Conservation (phyloP, 2,113 vertebrate genomes). For the Pica pica region DNA sequence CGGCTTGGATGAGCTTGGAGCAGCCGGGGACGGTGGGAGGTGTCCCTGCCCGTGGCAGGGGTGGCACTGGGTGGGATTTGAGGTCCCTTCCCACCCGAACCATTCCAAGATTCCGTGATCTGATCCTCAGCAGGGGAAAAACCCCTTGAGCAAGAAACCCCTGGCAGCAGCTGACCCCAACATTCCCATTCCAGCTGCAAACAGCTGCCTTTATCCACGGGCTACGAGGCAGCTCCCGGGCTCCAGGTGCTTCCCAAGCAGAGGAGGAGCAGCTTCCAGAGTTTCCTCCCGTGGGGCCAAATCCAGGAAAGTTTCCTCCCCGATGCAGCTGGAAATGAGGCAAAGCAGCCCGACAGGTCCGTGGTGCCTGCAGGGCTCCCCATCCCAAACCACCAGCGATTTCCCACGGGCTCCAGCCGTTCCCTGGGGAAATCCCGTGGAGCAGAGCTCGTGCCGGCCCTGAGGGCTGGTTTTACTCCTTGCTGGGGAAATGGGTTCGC, state of each 20-base stretch:
- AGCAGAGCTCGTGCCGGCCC: not conserved
- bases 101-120: not conserved
- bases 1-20: not conserved
- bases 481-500: not conserved
- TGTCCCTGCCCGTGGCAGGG: not conserved
- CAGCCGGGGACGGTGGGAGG: not conserved
- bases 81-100: not conserved
- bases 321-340: not conserved
- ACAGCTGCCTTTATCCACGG: accelerated
- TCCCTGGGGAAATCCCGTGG: accelerated
- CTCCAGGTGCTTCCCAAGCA: not conserved
- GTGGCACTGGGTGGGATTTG: no score
- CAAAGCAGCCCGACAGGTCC: not conserved
- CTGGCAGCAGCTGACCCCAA: not conserved
- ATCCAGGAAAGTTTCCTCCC: not conserved
- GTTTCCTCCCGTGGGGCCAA: not conserved
- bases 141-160: not conserved
- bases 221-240: not conserved
- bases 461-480: accelerated
- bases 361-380: not conserved
- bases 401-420: not conserved
- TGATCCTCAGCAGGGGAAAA: no score
- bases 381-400: accelerated
- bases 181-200: not conserved
- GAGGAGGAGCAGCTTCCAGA: not conserved